A percentile compares a stretch with the other conserved stretches of the same genome.
phyloP scores from a whole-genome alignment of 2,113 vertebrate genomes.

The Cryptoleucopteryx plumbea region DNA sequence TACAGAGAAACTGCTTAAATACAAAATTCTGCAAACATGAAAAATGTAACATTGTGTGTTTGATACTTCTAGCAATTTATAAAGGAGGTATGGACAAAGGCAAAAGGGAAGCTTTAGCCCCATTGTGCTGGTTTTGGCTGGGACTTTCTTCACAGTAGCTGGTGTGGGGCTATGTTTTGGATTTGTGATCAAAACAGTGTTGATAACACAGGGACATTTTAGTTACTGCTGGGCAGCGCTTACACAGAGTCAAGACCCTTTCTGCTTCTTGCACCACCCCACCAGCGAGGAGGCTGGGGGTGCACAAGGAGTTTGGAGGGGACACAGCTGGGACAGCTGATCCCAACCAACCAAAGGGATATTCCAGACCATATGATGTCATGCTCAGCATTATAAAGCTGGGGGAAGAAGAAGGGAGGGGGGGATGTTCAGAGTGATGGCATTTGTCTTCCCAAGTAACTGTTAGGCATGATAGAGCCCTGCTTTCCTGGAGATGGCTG shows the following conservation, averaged over 20 bases:
- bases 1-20: neutral
- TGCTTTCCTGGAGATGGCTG: neutral
- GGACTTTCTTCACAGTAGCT: neutral
- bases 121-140: neutral
- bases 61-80: neutral
- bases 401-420: neutral
- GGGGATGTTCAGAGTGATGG: accelerated
- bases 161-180: neutral
- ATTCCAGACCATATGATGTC: accelerated
- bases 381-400: neutral
- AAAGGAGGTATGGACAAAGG: neutral
- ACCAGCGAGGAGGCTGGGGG: accelerated
- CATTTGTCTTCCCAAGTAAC: neutral
- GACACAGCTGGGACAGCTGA: neutral
- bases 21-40: neutral
- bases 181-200: neutral
- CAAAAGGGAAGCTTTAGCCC: neutral
- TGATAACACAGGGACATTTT: neutral
- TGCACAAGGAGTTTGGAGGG: neutral
- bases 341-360: neutral
- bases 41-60: neutral
- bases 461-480: accelerated
- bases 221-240: neutral
- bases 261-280: neutral
- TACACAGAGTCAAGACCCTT: neutral